Base-by-base conservation (phyloP, 2,888 invertebrate genomes). In the Drosophila algonquin region DNA sequence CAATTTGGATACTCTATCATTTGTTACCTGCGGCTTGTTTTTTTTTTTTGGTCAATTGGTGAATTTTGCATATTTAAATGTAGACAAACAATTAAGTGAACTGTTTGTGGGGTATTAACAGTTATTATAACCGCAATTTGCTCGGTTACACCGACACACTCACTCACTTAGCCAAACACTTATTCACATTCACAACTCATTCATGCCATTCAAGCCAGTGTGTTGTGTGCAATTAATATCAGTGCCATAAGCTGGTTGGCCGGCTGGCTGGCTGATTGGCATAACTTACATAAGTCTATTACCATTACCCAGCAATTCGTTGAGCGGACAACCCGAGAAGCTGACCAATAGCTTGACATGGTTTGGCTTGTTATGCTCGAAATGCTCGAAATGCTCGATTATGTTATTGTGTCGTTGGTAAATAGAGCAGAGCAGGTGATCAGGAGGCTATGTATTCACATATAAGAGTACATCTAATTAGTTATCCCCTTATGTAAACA, bases 221-320 rank as follows among this genome's bases (percentile, higher is more conserved):
- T 71, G 69, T 72, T 79, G 70, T 77, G 67, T 76, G 83, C 81
- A 83, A 83, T 86, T 83, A 83, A 83, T 83, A 83, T 86, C 79
- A 77, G 59, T 83, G 83, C 71, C 80, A 85, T 78, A 82, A 82
- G 85, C 80, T 70, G 47, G 67, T 61, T 72, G 69, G 76, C 69
- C 69, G 82, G 73, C 72, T 63, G 53, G 24, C 68, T 70, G 71
- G 59, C 72, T 77, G 86, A 83, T 83, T 83, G 86, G 86, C 76
- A 80, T 81, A 61, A 62, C 75, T 84, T 84, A 87, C 78, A 84
- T 84, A 84, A 84, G 59, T 56, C 61, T 54, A 73, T 63, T 73
- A 56, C 73, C 73, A 73, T 64, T 79, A 81, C 73, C 69, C 51
- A 74, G 76, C 76, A 82, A 72, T 79, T 79, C 61, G 70, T 68